A percentile compares a stretch with the other conserved stretches of the same genome.
Conservation (phyloP, 2,113 vertebrate species). For the Panthera leo region DNA sequence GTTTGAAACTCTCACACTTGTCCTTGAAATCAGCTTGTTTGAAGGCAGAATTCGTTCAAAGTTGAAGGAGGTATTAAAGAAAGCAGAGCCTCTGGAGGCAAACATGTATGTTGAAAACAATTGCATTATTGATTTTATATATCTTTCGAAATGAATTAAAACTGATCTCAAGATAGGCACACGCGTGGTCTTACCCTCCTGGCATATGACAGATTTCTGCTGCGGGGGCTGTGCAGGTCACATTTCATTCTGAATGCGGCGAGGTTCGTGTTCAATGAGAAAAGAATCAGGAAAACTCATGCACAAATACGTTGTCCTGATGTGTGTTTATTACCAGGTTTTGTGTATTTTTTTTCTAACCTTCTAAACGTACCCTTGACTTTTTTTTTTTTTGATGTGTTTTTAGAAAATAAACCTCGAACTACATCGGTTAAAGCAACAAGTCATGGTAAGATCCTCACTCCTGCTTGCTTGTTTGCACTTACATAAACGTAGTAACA, state of each 20-base stretch:
- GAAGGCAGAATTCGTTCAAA: neutral
- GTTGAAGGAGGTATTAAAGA: neutral
- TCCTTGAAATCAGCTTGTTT: neutral
- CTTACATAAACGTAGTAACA: neutral
- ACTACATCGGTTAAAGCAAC: conserved; percentile 91
- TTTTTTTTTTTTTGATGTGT: conserved; percentile 49
- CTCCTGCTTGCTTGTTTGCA: neutral
- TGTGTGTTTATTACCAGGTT: neutral
- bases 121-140: neutral
- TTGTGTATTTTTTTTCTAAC: neutral
- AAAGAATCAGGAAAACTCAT: neutral
- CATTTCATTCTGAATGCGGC: neutral
- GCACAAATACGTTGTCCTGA: neutral
- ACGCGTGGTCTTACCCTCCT: neutral
- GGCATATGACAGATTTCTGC: neutral
- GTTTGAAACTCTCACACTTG: neutral
- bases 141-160: neutral
- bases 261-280: neutral
- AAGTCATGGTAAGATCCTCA: conserved; percentile 89
- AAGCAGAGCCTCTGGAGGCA: neutral
- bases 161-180: neutral
- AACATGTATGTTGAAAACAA: neutral
- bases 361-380: neutral
- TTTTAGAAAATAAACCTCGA: conserved; percentile 96
- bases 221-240: neutral